Evolutionary conservation across 1,140 invertebrate genomes (phyloP).

Genomic region (Adelges cooleyi): DNA sequence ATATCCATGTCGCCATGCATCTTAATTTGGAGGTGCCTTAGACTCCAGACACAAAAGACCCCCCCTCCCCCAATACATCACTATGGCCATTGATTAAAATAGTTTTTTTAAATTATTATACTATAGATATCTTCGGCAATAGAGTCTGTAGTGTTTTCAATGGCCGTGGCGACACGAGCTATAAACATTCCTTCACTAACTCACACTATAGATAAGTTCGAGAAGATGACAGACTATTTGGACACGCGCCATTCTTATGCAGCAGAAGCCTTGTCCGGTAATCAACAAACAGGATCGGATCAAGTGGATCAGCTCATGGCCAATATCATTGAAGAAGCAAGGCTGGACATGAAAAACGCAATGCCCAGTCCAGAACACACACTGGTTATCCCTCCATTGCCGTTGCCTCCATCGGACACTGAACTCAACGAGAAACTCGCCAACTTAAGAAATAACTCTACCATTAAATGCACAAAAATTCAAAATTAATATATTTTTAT

Average conservation of each 20-base stretch:
- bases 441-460: neutral
- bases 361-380: neutral
- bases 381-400: neutral
- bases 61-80: no score
- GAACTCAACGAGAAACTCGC: neutral
- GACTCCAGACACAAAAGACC: no score
- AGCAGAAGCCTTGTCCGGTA: neutral
- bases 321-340: neutral
- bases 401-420: neutral
- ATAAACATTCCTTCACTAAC: neutral
- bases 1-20: no score
- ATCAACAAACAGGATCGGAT: neutral
- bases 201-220: neutral
- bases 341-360: conserved; percentile 6
- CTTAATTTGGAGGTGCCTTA: no score
- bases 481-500: no score
- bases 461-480: no score
- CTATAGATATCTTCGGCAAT: neutral
- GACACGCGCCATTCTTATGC: neutral
- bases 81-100: no score
- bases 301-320: neutral
- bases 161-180: neutral
- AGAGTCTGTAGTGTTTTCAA: neutral
- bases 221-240: neutral
- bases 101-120: neutral